phyloP scores from a whole-genome alignment of 2,113 vertebrate genomes.

The Corythornis vintsioides region DNA sequence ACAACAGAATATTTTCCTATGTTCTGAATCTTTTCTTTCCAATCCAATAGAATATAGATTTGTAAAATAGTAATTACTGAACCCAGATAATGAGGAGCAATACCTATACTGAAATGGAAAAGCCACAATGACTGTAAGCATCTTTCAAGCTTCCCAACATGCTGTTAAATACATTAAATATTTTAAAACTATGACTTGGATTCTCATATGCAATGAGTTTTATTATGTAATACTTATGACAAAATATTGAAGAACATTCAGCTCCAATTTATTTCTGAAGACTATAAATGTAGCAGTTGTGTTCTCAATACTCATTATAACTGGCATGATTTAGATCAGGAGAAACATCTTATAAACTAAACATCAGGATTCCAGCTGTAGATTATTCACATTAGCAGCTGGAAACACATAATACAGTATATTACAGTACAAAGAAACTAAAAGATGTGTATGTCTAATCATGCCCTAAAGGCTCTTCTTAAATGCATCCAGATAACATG shows the following conservation, averaged over 20 bases:
- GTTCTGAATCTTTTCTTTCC: not conserved
- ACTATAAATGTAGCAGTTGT: slow-evolving; percentile 41
- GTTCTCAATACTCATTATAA: not conserved
- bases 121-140: not conserved
- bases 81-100: not conserved
- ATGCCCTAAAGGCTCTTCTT: not conserved
- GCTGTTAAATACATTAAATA: not conserved
- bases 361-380: slow-evolving; percentile 27
- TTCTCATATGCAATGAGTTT: not conserved
- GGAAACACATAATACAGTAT: not conserved
- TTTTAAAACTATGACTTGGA: not conserved
- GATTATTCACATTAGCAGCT: slow-evolving; percentile 33
- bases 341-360: slow-evolving; percentile 7
- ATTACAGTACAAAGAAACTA: not conserved
- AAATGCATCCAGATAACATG: not conserved
- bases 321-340: not conserved
- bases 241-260: not conserved
- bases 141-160: not conserved
- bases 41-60: not conserved
- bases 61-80: slow-evolving; percentile 13
- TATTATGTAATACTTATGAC: not conserved
- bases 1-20: not conserved
- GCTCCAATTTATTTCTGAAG: not conserved
- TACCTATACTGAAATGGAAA: not conserved
- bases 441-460: not conserved